phyloP scores from a whole-genome alignment of 2,113 vertebrate species.

The Nanorana parkeri region DNA sequence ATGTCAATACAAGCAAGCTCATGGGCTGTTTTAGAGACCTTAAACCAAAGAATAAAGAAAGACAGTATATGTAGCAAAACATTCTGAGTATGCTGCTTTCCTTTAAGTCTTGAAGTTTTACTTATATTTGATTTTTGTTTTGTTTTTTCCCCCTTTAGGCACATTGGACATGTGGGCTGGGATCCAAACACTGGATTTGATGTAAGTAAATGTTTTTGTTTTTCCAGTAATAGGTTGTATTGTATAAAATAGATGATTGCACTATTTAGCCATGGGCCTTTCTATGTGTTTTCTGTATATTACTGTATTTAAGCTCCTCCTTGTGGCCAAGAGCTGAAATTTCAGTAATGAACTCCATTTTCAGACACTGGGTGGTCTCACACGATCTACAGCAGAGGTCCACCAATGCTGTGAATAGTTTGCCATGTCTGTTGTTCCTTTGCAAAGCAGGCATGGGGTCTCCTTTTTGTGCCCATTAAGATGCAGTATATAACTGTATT shows the following conservation, averaged over 20 bases:
- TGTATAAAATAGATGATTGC: too few species aligned
- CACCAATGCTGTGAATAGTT: too few species aligned
- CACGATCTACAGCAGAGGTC: neutral
- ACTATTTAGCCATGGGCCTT: too few species aligned
- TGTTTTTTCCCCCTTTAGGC: constrained; percentile 73
- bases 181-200: constrained; percentile 99
- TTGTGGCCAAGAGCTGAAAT: neutral
- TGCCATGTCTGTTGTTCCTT: neutral
- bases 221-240: too few species aligned
- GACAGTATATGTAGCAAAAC: too few species aligned
- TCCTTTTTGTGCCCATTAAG: too few species aligned
- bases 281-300: neutral
- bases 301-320: neutral
- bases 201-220: constrained; percentile 81
- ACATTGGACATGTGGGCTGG: constrained; percentile 99
- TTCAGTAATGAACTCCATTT: neutral
- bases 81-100: too few species aligned
- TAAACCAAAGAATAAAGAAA: too few species aligned
- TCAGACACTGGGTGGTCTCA: neutral
- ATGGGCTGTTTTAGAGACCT: too few species aligned
- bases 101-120: too few species aligned
- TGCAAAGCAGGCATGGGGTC: neutral
- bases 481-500: too few species aligned
- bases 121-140: neutral
- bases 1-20: too few species aligned